These are phyloP conservation scores for Protomyctophum bolini DNA, from an alignment of 2,113 vertebrate genomes.

Conservation along the genomic window DNA sequence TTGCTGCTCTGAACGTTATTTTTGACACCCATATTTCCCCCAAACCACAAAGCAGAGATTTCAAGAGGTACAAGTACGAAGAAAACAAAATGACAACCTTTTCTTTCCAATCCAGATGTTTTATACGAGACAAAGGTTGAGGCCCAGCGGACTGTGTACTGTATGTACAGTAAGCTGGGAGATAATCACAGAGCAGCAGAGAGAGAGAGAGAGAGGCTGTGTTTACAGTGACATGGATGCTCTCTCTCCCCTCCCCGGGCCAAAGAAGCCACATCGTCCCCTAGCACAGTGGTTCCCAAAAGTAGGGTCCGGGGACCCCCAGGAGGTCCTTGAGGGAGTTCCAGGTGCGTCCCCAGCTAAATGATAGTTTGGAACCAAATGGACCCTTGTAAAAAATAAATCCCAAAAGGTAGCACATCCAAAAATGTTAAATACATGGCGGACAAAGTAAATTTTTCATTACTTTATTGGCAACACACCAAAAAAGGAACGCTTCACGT, in stretches of 20 bases:
- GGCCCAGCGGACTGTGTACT: background rate
- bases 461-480: too few species aligned
- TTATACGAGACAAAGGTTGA: conserved; percentile 7
- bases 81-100: background rate
- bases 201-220: background rate
- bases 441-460: too few species aligned
- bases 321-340: too few species aligned
- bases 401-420: too few species aligned
- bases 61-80: background rate
- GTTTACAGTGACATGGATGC: conserved; percentile 7
- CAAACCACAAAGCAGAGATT: background rate
- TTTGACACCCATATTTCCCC: background rate
- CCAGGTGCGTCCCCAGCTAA: too few species aligned
- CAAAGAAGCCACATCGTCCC: conserved; percentile 26
- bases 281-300: background rate
- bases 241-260: conserved; percentile 4
- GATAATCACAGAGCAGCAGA: conserved; percentile 37
- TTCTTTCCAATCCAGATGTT: conserved; percentile 9
- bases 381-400: too few species aligned
- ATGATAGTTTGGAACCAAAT: too few species aligned
- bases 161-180: background rate
- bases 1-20: too few species aligned
- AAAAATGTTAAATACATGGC: too few species aligned
- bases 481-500: too few species aligned
- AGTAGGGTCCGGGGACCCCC: too few species aligned